Evolutionary conservation across 2,888 invertebrate genomes (phyloP).

Genomic region (Geophilus truncorum): DNA sequence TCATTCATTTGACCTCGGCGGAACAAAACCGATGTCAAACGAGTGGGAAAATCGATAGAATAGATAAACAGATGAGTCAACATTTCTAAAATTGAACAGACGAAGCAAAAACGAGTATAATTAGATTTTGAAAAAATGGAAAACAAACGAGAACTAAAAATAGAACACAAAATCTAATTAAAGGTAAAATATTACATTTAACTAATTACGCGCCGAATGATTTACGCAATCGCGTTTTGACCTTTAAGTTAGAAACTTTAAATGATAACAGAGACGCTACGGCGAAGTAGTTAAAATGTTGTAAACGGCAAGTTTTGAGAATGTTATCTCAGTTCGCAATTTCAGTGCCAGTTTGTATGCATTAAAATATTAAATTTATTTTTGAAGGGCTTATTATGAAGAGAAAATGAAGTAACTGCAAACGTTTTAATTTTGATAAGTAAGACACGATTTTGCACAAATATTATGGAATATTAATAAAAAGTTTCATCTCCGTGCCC

Average conservation of each 20-base stretch:
- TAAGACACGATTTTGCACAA: not conserved
- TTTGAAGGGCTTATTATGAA: not conserved
- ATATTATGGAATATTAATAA: not conserved
- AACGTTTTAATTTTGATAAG: not conserved
- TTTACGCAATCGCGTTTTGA: not conserved
- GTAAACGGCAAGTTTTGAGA: not conserved
- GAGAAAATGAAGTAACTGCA: not conserved
- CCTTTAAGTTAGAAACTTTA: not conserved
- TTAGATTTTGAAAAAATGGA: not conserved
- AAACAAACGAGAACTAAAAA: too few species aligned
- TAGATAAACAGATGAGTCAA: not conserved
- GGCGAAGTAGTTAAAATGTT: not conserved
- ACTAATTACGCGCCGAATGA: not conserved
- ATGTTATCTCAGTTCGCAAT: not conserved
- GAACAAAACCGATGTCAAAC: not conserved
- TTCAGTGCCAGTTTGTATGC: not conserved
- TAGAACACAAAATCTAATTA: too few species aligned
- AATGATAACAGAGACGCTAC: not conserved
- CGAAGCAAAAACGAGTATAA: not conserved
- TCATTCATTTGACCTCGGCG: not conserved
- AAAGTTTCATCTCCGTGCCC: not conserved
- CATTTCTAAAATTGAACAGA: not conserved
- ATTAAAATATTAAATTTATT: not conserved
- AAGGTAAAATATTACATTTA: too few species aligned
- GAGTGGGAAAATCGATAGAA: not conserved